Conservation (phyloP, 2,888 invertebrate species). For the Cerceris rybyensis region DNA sequence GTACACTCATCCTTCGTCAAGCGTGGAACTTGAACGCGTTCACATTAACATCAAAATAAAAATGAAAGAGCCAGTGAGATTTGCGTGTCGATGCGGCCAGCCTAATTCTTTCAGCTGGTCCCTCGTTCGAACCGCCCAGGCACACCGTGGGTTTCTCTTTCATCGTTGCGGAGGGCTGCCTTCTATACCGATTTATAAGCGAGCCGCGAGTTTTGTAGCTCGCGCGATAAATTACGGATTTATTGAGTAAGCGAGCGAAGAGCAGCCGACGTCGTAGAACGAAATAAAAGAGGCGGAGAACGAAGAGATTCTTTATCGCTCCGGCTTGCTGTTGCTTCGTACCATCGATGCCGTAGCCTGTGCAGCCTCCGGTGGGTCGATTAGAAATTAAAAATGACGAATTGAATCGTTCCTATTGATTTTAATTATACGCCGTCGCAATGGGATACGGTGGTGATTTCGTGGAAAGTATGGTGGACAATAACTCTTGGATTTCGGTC, state of each 20-base stretch:
- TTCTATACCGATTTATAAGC: conserved; percentile 58
- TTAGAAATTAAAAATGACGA: conserved; percentile 58
- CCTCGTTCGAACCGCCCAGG: not conserved
- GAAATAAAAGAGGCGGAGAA: conserved; percentile 23
- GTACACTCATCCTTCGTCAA: too few relatives aligned
- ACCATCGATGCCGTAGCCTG: conserved; percentile 1
- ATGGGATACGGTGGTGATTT: not conserved
- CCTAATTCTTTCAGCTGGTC: not conserved
- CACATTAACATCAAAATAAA: too few relatives aligned
- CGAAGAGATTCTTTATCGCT: conserved; percentile 40
- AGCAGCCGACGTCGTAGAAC: conserved; percentile 22
- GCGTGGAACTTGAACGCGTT: too few relatives aligned
- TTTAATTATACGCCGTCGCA: conserved; percentile 58
- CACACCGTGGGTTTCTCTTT: conserved; percentile 38
- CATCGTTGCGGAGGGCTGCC: conserved; percentile 30
- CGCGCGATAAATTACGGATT: conserved; percentile 62
- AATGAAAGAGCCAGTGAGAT: too few relatives aligned
- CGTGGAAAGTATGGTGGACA: conserved; percentile 6
- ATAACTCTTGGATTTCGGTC: conserved; percentile 11
- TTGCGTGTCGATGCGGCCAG: not conserved
- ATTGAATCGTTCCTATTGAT: conserved; percentile 49
- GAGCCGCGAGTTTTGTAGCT: conserved; percentile 51
- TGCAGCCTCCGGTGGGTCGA: conserved; percentile 15
- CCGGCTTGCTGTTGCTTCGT: conserved; percentile 5
- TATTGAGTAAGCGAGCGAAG: conserved; percentile 50